Percentiles rank a stretch among this genome's conserved stretches.
phyloP scores from a whole-genome alignment of 1,140 invertebrate species.

The Goniozus legneri region DNA sequence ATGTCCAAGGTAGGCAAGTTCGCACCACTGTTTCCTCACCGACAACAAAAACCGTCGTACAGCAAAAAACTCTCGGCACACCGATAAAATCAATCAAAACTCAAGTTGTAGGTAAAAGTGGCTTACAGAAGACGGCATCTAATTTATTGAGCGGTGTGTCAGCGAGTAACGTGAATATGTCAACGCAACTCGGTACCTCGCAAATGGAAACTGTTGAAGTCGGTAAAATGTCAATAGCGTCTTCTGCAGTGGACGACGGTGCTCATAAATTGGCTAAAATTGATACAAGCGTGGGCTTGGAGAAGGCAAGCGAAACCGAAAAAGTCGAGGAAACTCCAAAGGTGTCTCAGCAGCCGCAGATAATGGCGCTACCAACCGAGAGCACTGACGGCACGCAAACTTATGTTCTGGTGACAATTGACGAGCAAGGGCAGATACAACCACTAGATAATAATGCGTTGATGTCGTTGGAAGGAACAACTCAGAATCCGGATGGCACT shows the following conservation, averaged over 20 bases:
- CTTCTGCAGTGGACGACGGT: constrained; percentile 21
- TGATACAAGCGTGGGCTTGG: constrained; percentile 40
- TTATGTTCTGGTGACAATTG: constrained; percentile 61
- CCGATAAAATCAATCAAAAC: constrained; percentile 13
- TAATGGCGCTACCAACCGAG: constrained; percentile 66
- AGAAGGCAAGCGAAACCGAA: constrained; percentile 19
- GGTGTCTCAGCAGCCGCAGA: constrained; percentile 57
- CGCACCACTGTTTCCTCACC: constrained; percentile 4
- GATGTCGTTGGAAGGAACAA: constrained; percentile 43
- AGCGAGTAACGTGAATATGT: constrained; percentile 15
- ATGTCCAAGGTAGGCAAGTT: constrained; percentile 13
- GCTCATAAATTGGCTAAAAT: constrained; percentile 14
- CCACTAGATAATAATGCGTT: constrained; percentile 68
- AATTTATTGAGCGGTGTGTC: constrained; percentile 22
- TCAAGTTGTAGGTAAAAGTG: constrained; percentile 8
- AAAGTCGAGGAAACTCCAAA: constrained; percentile 40
- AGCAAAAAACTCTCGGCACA: constrained; percentile 12
- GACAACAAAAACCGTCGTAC: constrained; percentile 7
- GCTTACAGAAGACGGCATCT: constrained; percentile 20
- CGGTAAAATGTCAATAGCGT: constrained; percentile 25
- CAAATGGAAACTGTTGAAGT: constrained; percentile 27
- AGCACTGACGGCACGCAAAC: constrained; percentile 63
- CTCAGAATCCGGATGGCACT: constrained; percentile 40
- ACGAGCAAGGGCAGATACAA: constrained; percentile 67
- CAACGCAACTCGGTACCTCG: constrained; percentile 11